Percentiles rank a stretch among this genome's conserved stretches.
These are phyloP conservation scores for Hyles euphorbiae DNA, from an alignment of 1,140 invertebrate species.

Conservation along the genomic window DNA sequence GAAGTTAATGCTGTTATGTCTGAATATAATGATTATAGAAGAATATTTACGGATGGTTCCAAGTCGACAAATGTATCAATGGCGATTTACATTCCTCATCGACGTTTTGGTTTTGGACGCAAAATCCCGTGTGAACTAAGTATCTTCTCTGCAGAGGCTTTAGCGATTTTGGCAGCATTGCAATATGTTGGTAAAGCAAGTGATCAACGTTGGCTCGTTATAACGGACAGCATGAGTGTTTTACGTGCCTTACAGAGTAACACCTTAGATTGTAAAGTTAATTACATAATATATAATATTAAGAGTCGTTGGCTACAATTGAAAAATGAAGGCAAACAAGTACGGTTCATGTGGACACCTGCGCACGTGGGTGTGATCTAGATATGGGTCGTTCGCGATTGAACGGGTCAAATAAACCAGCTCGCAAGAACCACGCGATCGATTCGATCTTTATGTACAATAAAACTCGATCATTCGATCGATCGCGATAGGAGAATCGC, in stretches of 20 bases:
- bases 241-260: not conserved
- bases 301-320: not conserved
- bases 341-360: constrained; percentile 1
- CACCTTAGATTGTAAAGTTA: not conserved
- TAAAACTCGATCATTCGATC: no score
- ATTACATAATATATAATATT: not conserved
- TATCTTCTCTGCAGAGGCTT: not conserved
- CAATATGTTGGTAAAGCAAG: not conserved
- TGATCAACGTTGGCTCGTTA: not conserved
- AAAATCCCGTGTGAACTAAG: not conserved
- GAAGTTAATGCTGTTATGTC: not conserved
- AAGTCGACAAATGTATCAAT: not conserved
- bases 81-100: not conserved
- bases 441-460: no score
- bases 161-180: not conserved
- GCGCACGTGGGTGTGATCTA: not conserved
- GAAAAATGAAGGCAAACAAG: not conserved
- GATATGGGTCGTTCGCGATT: no score
- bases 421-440: no score
- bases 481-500: no score
- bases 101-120: not conserved
- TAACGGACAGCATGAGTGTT: constrained; percentile 4
- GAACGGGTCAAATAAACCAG: no score
- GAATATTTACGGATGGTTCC: not conserved
- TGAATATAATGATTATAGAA: not conserved